These are phyloP conservation scores for Drosophila flavopinicola DNA, from an alignment of 2,888 invertebrate species.

Conservation along the genomic window DNA sequence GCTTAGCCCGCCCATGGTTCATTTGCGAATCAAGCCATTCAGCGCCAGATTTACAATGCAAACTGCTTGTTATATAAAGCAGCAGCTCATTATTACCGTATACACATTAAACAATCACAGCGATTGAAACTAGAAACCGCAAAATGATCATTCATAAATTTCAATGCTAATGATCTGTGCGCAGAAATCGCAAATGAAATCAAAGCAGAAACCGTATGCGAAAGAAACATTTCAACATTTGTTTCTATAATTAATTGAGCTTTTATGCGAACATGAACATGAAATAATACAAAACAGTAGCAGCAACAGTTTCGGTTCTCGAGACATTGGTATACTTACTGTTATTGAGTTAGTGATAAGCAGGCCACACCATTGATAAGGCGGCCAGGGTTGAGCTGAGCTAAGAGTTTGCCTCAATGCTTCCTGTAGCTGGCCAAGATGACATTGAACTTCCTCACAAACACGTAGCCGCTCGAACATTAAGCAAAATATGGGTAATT, in stretches of 20 bases:
- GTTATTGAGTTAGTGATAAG: constrained; percentile 40
- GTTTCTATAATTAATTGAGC: constrained; percentile 64
- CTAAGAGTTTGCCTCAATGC: constrained; percentile 22
- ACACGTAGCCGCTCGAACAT: constrained; percentile 44
- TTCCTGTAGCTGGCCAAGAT: constrained; percentile 59
- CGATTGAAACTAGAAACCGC: constrained; percentile 24
- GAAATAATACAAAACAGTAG: constrained; percentile 62
- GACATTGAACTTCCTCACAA: constrained; percentile 64
- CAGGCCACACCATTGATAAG: constrained; percentile 38
- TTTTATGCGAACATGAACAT: constrained; percentile 48
- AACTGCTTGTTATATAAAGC: constrained; percentile 57
- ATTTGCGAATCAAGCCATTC: constrained; percentile 29
- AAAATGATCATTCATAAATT: constrained; percentile 72
- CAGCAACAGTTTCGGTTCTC: constrained; percentile 39
- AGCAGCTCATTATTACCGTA: constrained; percentile 25
- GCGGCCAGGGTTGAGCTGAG: constrained; percentile 41
- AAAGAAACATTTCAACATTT: constrained; percentile 49
- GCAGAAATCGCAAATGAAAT: constrained; percentile 38
- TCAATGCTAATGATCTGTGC: constrained; percentile 52
- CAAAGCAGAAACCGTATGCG: constrained; percentile 24
- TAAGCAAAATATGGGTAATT: constrained; percentile 72
- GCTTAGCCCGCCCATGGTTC: no score
- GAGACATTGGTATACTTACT: constrained; percentile 20
- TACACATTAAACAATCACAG: constrained; percentile 37
- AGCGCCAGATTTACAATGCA: constrained; percentile 44